Percentiles rank a stretch among this genome's conserved stretches.
Evolutionary conservation across 2,797 vertebrate genomes (phyloP).

Genomic region (Sebastes taczanowskii): DNA sequence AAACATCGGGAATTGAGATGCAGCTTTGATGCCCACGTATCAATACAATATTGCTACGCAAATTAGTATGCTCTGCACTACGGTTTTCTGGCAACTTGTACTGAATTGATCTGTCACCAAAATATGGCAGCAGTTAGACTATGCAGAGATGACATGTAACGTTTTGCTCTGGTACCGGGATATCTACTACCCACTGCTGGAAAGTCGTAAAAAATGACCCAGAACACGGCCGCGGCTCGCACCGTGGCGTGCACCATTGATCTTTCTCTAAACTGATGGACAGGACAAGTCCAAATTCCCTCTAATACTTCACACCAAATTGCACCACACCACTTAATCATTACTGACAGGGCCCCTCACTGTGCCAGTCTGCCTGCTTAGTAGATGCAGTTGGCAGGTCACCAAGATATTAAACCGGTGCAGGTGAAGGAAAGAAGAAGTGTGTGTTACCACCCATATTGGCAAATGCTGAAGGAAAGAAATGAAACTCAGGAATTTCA

Average conservation of each 20-base stretch:
- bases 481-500: not conserved
- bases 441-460: not conserved
- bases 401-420: not conserved
- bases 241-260: not conserved
- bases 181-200: not conserved
- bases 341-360: conserved; percentile 12
- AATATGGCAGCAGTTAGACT: not conserved
- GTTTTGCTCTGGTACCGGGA: not conserved
- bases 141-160: not conserved
- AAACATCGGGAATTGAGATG: no score
- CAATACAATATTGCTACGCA: no score
- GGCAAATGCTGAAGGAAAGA: not conserved
- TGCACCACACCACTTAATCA: conserved; percentile 2
- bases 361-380: not conserved
- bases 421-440: not conserved
- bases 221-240: not conserved
- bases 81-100: not conserved
- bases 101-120: not conserved
- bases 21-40: no score
- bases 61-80: not conserved
- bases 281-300: conserved; percentile 16
- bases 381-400: not conserved
- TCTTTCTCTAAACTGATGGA: conserved; percentile 4
- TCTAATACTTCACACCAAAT: conserved; percentile 1
- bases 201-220: not conserved